Evolutionary conservation across 2,113 vertebrate species (phyloP).

Genomic region (Pagrus major): DNA sequence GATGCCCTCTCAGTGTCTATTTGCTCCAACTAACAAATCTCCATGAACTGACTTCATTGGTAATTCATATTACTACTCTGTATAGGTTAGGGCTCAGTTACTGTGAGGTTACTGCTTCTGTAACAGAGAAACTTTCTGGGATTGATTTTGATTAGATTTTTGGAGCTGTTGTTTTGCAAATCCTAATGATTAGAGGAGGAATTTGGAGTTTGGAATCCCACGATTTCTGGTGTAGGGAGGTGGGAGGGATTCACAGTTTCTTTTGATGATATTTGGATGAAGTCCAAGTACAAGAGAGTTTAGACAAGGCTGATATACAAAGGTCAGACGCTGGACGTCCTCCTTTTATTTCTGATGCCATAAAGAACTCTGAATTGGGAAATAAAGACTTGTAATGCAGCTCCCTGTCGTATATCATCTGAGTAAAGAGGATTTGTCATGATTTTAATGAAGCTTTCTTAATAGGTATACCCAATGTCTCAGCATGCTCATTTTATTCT

Average conservation of each 20-base stretch:
- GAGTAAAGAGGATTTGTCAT: slow-evolving; percentile 45
- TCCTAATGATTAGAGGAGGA: slow-evolving; percentile 6
- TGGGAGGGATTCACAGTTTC: slow-evolving; percentile 18
- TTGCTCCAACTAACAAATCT: slow-evolving; percentile 49
- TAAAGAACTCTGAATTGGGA: slow-evolving; percentile 51
- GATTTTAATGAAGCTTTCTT: slow-evolving; percentile 46
- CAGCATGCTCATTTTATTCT: slow-evolving; percentile 26
- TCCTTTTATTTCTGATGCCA: slow-evolving; percentile 56
- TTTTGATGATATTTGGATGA: slow-evolving; percentile 64
- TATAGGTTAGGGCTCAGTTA: not conserved
- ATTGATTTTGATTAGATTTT: not conserved
- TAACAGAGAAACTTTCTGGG: not conserved
- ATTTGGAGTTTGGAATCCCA: slow-evolving; percentile 38
- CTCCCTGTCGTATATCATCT: slow-evolving; percentile 55
- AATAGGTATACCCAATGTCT: slow-evolving; percentile 2
- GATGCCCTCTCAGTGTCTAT: slow-evolving; percentile 64
- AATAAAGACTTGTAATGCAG: slow-evolving; percentile 70
- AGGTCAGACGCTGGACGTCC: slow-evolving; percentile 60
- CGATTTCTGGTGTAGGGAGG: slow-evolving; percentile 9
- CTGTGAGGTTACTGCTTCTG: not conserved
- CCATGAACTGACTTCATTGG: slow-evolving; percentile 51
- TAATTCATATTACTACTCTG: slow-evolving; percentile 38
- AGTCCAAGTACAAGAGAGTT: slow-evolving; percentile 61
- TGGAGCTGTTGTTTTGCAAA: slow-evolving; percentile 16
- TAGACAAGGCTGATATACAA: slow-evolving; percentile 56